Evolutionary conservation across 2,797 vertebrate genomes (phyloP), one percentile per base, ranked within the genome.

Genomic region (Siniperca undulata): DNA sequence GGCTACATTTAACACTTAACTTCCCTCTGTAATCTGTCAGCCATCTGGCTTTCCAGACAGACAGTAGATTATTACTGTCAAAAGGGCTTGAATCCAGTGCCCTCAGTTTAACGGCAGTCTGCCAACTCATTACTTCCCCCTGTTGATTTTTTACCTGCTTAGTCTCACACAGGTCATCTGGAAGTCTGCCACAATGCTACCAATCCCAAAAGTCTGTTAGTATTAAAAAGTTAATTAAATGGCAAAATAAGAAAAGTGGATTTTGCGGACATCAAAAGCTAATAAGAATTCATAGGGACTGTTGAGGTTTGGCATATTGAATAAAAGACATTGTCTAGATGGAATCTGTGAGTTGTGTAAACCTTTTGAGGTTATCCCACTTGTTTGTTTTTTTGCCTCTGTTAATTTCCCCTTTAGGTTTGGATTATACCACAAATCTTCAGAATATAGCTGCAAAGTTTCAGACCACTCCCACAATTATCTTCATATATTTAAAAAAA

Each of bases 81-180:
- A 24, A 44, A 64, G 17, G 30, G 19, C 20, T 70, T 80, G 10
- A 56, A 77, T 59, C 19, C 22, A n/a, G 7, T 67, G 22, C n/a
- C 44, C 44, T 67, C 10, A 71, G 22, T 52, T 70, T 42, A 65
- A 44, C 1, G 27, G 48, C 52, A 59, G 34, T 65, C 42, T 58
- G 50, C 55, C 78, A 50, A 20, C 66, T 81, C 65, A 61, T 60
- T 66, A 66, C 42, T 56, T 14, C 30, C 17, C 66, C 34, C 20
- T 72, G 38, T 55, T 34, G 2, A 55, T 60, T n/a, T 17, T 30
- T 59, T 59, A 61, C 16, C 48, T 27, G 24, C 34, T 58, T 34
- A 68, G 61, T 70, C 9, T 65, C 1, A 4, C 10, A 69, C 4
- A 34, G 19, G 50, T 50, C 19, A 69, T 66, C 30, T 75, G 60